Conservation (phyloP, 2,888 invertebrate genomes). For the Lithophane socia region DNA sequence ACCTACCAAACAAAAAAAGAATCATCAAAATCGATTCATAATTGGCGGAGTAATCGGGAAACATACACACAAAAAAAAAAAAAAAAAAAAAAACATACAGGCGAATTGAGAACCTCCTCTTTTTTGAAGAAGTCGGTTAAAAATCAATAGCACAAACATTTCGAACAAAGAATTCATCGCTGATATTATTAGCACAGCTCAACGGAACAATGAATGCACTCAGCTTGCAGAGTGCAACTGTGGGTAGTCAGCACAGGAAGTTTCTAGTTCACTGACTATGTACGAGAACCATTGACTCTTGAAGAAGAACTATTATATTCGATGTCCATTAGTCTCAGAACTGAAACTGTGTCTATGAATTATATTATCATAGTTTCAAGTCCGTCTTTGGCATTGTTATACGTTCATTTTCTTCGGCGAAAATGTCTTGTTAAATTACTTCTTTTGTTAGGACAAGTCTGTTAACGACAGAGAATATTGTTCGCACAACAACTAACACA, state of each 20-base stretch:
- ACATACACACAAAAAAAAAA: too few relatives aligned
- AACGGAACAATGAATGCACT: slow-evolving; percentile 30
- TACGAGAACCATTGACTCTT: slow-evolving; percentile 17
- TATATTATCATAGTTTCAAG: too few relatives aligned
- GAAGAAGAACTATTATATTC: slow-evolving; percentile 35
- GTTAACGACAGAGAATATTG: slow-evolving; percentile 30
- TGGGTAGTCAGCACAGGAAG: slow-evolving; percentile 9
- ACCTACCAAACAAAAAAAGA: too few relatives aligned
- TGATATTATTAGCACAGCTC: slow-evolving; percentile 13
- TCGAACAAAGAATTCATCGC: slow-evolving; percentile 2
- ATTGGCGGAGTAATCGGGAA: too few relatives aligned
- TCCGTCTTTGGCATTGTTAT: background rate
- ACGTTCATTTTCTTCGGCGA: slow-evolving; percentile 1
- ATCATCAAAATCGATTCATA: too few relatives aligned
- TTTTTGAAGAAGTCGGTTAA: too few relatives aligned
- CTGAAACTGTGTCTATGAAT: background rate
- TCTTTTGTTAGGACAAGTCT: slow-evolving; percentile 20
- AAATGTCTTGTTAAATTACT: slow-evolving; percentile 6
- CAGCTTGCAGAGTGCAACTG: slow-evolving; percentile 27
- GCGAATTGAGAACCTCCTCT: too few relatives aligned
- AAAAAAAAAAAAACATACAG: too few relatives aligned
- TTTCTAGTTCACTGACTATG: slow-evolving; percentile 40
- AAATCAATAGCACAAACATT: slow-evolving; percentile 6
- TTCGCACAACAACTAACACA: slow-evolving; percentile 56
- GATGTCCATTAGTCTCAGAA: background rate